These are phyloP conservation scores for Mionectes macconnelli DNA, from an alignment of 2,113 vertebrate genomes.

Conservation along the genomic window DNA sequence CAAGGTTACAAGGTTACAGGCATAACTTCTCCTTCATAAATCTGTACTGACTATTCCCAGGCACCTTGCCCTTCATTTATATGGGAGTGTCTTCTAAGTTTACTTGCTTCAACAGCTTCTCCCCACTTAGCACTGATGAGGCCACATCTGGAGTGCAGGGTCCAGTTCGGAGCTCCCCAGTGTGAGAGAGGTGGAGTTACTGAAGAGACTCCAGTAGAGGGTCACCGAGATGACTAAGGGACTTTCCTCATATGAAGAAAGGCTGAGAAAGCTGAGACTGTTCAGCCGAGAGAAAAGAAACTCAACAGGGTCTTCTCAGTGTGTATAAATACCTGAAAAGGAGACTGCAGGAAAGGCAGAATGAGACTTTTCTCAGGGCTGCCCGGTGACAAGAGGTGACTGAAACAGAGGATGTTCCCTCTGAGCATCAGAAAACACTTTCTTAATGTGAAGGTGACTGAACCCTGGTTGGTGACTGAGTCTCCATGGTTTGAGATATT, in stretches of 20 bases:
- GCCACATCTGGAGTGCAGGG: background rate
- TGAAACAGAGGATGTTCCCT: background rate
- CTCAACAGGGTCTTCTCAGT: background rate
- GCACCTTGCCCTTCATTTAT: background rate
- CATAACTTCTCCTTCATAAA: background rate
- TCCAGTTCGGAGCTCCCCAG: background rate
- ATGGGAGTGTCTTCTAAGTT: background rate
- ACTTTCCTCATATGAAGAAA: background rate
- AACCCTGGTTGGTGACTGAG: background rate
- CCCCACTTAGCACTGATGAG: background rate
- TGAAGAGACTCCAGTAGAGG: background rate
- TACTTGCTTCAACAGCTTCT: background rate
- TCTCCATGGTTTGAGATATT: background rate
- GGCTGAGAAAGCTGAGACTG: background rate
- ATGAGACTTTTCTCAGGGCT: background rate
- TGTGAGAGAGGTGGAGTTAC: background rate
- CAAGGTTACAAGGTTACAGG: background rate
- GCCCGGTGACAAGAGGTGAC: background rate
- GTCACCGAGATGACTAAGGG: background rate
- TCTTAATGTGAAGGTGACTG: background rate
- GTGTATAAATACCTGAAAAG: background rate
- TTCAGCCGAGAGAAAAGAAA: background rate
- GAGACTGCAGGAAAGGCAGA: background rate
- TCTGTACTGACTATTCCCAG: background rate
- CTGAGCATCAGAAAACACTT: background rate